phyloP scores from a whole-genome alignment of 2,888 invertebrate genomes.

The Timema podura region DNA sequence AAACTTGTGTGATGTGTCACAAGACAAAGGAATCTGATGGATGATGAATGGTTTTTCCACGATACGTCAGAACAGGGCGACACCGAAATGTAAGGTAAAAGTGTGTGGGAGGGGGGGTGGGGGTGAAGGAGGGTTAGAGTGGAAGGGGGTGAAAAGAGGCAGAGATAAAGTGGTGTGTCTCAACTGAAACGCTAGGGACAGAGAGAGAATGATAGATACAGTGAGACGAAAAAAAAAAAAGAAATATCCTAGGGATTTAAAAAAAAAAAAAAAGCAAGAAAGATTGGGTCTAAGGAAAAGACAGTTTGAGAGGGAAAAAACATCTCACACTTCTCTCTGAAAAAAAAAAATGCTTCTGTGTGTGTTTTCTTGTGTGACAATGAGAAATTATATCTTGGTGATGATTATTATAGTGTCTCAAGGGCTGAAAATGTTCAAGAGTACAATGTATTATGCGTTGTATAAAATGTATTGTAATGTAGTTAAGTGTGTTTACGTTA shows the following conservation, averaged over 20 bases:
- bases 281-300: conserved; percentile 97
- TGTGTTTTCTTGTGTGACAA: too few relatives aligned
- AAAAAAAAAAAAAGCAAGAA: conserved; percentile 39
- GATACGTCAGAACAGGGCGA: conserved; percentile 15
- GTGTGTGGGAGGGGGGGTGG: neutral
- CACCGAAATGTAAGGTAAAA: neutral
- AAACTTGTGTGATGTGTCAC: neutral
- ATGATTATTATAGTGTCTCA: too few relatives aligned
- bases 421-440: too few relatives aligned
- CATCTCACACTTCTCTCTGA: too few relatives aligned
- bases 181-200: conserved; percentile 14
- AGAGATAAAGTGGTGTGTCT: conserved; percentile 17
- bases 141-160: conserved; percentile 13
- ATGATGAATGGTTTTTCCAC: conserved; percentile 8
- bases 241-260: neutral
- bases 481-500: too few relatives aligned
- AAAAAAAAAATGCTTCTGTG: too few relatives aligned
- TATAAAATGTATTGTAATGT: too few relatives aligned
- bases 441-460: too few relatives aligned
- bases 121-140: conserved; percentile 6
- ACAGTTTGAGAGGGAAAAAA: conserved; percentile 98
- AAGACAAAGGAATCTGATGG: neutral
- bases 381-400: too few relatives aligned
- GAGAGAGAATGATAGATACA: neutral
- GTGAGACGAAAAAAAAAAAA: neutral